Conservation (phyloP, 1,140 invertebrate species). For the Polypedilum vanderplanki region DNA sequence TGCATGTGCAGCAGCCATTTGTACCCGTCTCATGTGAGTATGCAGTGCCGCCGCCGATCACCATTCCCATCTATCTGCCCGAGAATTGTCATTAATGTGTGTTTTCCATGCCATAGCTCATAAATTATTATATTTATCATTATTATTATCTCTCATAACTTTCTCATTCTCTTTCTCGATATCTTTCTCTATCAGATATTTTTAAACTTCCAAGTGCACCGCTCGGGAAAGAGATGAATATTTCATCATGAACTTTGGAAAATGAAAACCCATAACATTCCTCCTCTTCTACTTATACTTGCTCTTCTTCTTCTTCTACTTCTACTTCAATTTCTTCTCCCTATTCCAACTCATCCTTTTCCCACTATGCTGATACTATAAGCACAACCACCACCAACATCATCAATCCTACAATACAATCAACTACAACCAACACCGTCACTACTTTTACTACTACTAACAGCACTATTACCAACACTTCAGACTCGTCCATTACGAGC, state of each 20-base stretch:
- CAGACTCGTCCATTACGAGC: too few species aligned
- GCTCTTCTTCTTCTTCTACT: slow-evolving; percentile 11
- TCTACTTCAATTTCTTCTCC: neutral
- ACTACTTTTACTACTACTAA: too few species aligned
- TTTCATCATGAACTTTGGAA: slow-evolving; percentile 27
- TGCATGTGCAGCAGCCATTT: slow-evolving; percentile 90
- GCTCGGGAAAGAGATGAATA: slow-evolving; percentile 26
- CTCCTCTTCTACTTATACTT: neutral
- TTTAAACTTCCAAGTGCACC: slow-evolving; percentile 28
- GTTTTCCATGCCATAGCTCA: slow-evolving; percentile 8
- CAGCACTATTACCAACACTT: too few species aligned
- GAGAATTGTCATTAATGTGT: slow-evolving; percentile 7
- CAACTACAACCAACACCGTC: too few species aligned
- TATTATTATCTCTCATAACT: too few species aligned
- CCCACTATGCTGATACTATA: neutral
- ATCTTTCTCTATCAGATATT: neutral
- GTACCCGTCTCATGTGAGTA: slow-evolving; percentile 91
- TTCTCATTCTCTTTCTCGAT: neutral
- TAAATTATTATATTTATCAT: neutral
- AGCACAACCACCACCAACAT: neutral
- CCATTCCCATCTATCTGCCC: neutral
- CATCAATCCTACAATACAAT: too few species aligned
- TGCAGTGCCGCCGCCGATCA: slow-evolving; percentile 60
- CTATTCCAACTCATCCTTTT: neutral
- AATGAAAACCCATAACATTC: slow-evolving; percentile 26